A percentile compares a stretch with the other conserved stretches of the same genome.
These are phyloP conservation scores for Mystacornis crossleyi DNA, from an alignment of 2,113 vertebrate genomes.

Conservation along the genomic window DNA sequence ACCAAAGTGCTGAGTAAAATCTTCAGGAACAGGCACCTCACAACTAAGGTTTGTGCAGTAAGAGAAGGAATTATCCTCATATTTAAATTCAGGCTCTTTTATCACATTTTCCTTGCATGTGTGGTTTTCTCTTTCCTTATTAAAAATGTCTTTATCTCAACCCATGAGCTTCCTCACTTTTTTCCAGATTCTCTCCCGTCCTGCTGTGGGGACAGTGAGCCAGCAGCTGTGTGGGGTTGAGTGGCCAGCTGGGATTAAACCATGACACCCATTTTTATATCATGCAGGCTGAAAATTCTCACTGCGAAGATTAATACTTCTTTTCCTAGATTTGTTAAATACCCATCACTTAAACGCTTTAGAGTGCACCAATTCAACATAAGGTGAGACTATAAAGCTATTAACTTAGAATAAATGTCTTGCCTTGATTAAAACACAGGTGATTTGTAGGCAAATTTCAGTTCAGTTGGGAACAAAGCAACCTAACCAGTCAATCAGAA, in stretches of 20 bases:
- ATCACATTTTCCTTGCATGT: neutral
- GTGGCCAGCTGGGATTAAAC: neutral
- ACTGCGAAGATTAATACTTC: neutral
- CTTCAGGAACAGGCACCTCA: neutral
- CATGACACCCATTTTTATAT: neutral
- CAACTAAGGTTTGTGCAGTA: neutral
- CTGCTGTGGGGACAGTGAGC: rapidly evolving
- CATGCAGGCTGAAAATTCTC: neutral
- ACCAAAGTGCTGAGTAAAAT: neutral
- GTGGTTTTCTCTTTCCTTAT: neutral
- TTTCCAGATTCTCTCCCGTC: neutral
- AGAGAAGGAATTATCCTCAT: neutral
- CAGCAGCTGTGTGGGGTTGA: rapidly evolving
- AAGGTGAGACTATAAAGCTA: neutral
- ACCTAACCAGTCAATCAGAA: neutral
- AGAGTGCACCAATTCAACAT: neutral
- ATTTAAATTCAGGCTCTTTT: neutral
- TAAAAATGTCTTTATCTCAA: neutral
- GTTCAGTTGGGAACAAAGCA: neutral
- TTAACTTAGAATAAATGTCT: neutral
- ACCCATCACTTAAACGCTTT: neutral
- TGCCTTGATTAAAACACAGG: neutral
- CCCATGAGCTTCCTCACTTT: neutral
- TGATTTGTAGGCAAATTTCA: neutral
- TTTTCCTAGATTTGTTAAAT: neutral